Percentiles rank a stretch among this genome's conserved stretches.
phyloP scores from a whole-genome alignment of 2,797 vertebrate species.

The Labeo calbasu region DNA sequence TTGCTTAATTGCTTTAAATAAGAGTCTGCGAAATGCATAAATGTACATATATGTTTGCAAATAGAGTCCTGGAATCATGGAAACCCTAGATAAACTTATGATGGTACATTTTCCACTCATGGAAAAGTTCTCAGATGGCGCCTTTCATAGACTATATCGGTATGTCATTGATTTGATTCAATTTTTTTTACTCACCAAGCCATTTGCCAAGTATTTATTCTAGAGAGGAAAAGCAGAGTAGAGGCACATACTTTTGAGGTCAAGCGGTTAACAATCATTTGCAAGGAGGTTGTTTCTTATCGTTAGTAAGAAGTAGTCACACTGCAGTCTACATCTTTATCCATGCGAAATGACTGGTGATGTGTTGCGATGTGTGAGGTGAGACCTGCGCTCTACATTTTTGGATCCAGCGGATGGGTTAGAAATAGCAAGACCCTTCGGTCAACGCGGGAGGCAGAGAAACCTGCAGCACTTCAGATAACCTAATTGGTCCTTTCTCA shows the following conservation, averaged over 20 bases:
- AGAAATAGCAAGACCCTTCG: conserved; percentile 12
- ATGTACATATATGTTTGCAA: background rate
- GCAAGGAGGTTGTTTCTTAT: background rate
- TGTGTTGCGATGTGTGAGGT: background rate
- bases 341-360: background rate
- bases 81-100: background rate
- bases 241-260: background rate
- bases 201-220: background rate
- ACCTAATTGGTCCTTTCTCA: conserved; percentile 50
- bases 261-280: background rate
- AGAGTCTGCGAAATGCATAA: background rate
- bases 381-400: conserved; percentile 5
- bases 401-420: background rate
- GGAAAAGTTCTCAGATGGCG: background rate
- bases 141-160: background rate
- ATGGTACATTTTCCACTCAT: background rate
- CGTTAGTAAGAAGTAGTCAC: background rate
- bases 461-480: background rate
- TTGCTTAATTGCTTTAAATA: background rate
- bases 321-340: conserved; percentile 21
- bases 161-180: background rate
- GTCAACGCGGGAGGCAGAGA: conserved; percentile 1
- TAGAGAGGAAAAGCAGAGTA: background rate
- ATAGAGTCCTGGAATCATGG: background rate
- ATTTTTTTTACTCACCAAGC: background rate